Evolutionary conservation across 92 coral and sea anemone genomes (phyloP).

Genomic region (Epizoanthus ramosus): DNA sequence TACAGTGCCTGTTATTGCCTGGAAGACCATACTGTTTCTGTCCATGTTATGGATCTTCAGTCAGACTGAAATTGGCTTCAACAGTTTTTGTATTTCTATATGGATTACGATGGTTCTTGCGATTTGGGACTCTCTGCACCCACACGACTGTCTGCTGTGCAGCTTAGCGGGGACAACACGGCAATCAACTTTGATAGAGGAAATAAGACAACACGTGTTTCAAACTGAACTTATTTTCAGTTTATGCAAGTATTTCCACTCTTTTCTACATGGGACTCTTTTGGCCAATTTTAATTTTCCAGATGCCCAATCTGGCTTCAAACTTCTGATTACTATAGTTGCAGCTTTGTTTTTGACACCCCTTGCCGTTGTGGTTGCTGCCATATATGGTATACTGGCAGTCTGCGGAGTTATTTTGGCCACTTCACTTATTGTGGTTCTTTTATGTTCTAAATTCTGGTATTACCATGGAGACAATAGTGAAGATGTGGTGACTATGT

Average conservation of each 20-base stretch:
- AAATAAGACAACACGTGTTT: background rate
- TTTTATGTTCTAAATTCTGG: background rate
- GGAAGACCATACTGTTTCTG: background rate
- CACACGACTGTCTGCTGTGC: background rate
- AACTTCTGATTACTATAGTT: background rate
- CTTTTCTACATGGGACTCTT: background rate
- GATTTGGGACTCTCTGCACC: background rate
- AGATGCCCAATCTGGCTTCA: background rate
- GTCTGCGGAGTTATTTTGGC: background rate
- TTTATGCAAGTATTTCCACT: background rate
- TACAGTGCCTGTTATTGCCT: background rate
- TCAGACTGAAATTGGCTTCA: no score
- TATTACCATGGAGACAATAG: background rate
- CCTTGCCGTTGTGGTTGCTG: background rate
- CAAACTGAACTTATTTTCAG: background rate
- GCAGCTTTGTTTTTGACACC: background rate
- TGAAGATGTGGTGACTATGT: background rate
- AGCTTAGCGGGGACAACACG: background rate
- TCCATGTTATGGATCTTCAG: background rate
- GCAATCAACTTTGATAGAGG: background rate
- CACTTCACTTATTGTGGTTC: background rate
- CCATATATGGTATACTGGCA: background rate
- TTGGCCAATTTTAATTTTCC: background rate
- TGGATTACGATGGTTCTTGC: background rate
- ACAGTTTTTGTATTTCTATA: background rate